phyloP scores from a whole-genome alignment of 2,888 invertebrate species.

The Patella ulyssiponensis region DNA sequence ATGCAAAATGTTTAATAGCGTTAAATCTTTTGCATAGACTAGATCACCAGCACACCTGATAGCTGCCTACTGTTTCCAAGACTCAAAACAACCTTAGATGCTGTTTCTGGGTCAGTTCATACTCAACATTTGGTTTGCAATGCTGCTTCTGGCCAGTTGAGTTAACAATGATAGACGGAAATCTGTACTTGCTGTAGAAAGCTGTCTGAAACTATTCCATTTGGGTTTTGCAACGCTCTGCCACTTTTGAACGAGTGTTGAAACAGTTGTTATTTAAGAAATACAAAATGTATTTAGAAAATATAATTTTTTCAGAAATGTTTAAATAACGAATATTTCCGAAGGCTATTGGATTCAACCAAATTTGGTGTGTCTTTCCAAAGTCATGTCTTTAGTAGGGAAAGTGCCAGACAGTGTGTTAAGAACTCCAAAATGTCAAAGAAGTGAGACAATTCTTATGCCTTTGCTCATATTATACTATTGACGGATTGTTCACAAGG shows the following conservation, averaged over 20 bases:
- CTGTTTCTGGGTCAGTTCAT: not conserved
- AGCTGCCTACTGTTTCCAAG: not conserved
- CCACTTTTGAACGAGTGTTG: not conserved
- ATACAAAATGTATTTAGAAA: not conserved
- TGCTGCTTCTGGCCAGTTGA: slow-evolving; percentile 3
- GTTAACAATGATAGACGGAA: not conserved
- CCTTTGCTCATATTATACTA: not conserved
- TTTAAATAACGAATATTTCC: not conserved
- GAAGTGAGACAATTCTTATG: not conserved
- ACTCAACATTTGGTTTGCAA: not conserved
- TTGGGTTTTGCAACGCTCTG: not conserved
- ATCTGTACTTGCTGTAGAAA: slow-evolving; percentile 1
- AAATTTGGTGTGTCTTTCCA: not conserved
- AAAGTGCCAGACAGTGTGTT: not conserved
- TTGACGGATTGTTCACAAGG: not conserved
- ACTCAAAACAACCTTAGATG: not conserved
- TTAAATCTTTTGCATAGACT: too few relatives aligned
- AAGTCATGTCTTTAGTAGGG: not conserved
- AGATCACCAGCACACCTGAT: too few relatives aligned
- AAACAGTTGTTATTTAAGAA: not conserved
- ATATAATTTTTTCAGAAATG: not conserved
- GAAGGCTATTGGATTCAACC: not conserved
- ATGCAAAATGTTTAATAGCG: too few relatives aligned
- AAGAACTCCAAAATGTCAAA: not conserved
- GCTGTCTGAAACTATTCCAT: slow-evolving; percentile 10